Percentiles rank a stretch among this genome's conserved stretches.
Conservation (phyloP, 2,888 invertebrate genomes). For the Heliconius aoede region DNA sequence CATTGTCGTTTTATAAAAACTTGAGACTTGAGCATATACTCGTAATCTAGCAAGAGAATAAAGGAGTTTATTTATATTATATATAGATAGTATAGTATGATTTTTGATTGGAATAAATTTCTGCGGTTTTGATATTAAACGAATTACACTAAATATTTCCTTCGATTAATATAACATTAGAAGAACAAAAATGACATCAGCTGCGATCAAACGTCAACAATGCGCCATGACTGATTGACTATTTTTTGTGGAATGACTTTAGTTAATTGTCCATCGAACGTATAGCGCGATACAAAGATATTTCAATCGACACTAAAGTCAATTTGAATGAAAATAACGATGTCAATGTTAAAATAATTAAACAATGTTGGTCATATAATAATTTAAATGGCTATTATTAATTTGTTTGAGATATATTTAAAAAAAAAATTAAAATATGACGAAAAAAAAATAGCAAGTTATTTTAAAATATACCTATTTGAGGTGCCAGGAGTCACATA, state of each 20-base stretch:
- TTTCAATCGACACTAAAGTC: background rate
- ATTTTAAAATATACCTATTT: background rate
- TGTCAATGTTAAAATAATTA: background rate
- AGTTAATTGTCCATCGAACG: slow-evolving; percentile 12
- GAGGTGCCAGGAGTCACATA: background rate
- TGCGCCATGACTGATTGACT: slow-evolving; percentile 43
- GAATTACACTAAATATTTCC: slow-evolving; percentile 35
- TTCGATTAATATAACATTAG: slow-evolving; percentile 43
- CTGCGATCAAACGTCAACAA: slow-evolving; percentile 35
- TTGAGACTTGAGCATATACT: background rate
- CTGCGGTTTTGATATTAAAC: slow-evolving; percentile 6
- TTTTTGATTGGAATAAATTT: slow-evolving; percentile 1
- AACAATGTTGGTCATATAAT: background rate
- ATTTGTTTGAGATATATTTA: background rate
- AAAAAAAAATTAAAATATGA: background rate
- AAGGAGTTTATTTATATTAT: background rate
- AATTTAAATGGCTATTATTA: background rate
- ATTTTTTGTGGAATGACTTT: slow-evolving; percentile 34
- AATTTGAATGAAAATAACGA: background rate
- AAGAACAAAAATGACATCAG: slow-evolving; percentile 36
- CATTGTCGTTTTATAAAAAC: background rate
- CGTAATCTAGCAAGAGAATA: background rate
- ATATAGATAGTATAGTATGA: slow-evolving; percentile 7
- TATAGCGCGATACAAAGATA: slow-evolving; percentile 11
- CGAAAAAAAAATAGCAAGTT: background rate